These are phyloP conservation scores for Conus canariensis DNA, from an alignment of 2,888 invertebrate species.

Conservation along the genomic window DNA sequence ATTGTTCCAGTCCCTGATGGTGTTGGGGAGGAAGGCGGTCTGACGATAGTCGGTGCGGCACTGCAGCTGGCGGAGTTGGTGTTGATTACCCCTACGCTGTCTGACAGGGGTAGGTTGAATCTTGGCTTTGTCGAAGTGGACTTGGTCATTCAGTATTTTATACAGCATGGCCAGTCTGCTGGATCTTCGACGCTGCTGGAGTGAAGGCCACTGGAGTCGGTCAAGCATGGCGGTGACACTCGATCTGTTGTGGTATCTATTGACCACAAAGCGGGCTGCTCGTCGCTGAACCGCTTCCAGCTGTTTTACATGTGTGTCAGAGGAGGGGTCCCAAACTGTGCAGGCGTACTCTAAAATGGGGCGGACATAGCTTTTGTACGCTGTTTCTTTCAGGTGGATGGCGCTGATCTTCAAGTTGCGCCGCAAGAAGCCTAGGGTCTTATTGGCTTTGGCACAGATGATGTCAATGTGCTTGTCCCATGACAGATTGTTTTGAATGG, in stretches of 20 bases:
- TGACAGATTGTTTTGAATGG: not conserved
- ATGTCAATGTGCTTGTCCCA: constrained; percentile 9
- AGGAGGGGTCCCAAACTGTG: constrained; percentile 12
- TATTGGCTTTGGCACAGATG: constrained; percentile 1
- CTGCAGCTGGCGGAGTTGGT: not conserved
- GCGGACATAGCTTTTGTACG: not conserved
- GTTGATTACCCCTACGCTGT: not conserved
- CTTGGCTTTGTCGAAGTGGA: not conserved
- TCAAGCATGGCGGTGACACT: constrained; percentile 2
- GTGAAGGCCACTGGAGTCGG: not conserved
- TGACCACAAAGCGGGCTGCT: not conserved
- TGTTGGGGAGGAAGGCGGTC: not conserved
- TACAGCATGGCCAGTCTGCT: constrained; percentile 5
- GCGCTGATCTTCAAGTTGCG: not conserved
- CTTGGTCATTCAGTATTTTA: not conserved
- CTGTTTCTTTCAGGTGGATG: not conserved
- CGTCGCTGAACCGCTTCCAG: constrained; percentile 13
- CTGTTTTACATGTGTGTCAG: not conserved
- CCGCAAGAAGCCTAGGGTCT: not conserved
- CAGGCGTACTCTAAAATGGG: constrained; percentile 2
- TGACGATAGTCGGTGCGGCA: constrained; percentile 12
- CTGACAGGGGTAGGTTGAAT: not conserved
- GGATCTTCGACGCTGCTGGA: not conserved
- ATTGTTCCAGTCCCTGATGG: not conserved
- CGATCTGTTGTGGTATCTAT: not conserved